phyloP scores from a whole-genome alignment of 2,888 invertebrate species.

The Drosophila neotestacea region DNA sequence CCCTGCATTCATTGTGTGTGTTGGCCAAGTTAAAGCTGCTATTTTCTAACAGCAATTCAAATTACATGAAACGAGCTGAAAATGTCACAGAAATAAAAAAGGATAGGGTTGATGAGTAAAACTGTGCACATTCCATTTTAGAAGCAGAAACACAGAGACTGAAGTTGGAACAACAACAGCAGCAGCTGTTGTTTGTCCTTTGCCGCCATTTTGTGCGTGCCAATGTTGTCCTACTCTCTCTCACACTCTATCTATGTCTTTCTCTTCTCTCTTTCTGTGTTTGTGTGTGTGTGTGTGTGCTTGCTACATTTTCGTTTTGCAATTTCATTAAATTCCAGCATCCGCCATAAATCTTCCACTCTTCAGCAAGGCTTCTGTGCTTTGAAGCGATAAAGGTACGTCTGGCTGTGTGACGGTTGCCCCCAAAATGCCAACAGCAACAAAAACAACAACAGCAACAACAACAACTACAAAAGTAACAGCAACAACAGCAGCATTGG shows the following conservation, averaged over 20 bases:
- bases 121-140: slow-evolving; percentile 33
- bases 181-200: slow-evolving; percentile 80
- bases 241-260: slow-evolving; percentile 10
- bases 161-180: slow-evolving; percentile 17
- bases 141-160: slow-evolving; percentile 1
- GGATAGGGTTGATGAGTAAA: slow-evolving; percentile 61
- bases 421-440: slow-evolving; percentile 65
- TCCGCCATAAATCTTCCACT: slow-evolving; percentile 85
- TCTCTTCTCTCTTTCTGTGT: slow-evolving; percentile 33
- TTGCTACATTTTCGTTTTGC: slow-evolving; percentile 85
- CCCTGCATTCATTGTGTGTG: slow-evolving; percentile 27
- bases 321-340: slow-evolving; percentile 86
- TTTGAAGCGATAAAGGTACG: slow-evolving; percentile 79
- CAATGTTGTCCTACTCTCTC: slow-evolving; percentile 23
- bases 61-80: slow-evolving; percentile 59
- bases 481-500: slow-evolving; percentile 37
- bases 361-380: slow-evolving; percentile 82
- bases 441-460: slow-evolving; percentile 37
- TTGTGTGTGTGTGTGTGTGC: slow-evolving; percentile 39
- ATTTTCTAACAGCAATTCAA: slow-evolving; percentile 59
- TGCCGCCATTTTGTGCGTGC: slow-evolving; percentile 79
- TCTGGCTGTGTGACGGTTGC: slow-evolving; percentile 60
- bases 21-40: slow-evolving; percentile 58
- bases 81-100: slow-evolving; percentile 56
- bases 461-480: slow-evolving; percentile 28